Conservation (phyloP, 2,797 vertebrate genomes). For the Cheracebus regulus region DNA sequence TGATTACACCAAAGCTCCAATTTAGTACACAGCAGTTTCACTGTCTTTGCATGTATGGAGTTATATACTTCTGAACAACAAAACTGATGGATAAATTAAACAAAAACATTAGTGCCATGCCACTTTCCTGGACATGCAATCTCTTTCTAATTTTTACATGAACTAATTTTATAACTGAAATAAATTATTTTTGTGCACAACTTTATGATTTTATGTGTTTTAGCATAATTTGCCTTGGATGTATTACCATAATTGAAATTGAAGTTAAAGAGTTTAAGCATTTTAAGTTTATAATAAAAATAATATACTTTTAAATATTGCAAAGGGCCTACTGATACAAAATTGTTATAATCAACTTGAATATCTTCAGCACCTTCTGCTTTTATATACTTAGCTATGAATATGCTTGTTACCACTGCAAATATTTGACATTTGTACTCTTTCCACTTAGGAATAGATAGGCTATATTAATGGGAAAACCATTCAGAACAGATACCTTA, state of each 20-base stretch:
- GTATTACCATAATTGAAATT: background rate
- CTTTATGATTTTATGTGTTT: background rate
- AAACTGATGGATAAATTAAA: background rate
- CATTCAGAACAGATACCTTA: background rate
- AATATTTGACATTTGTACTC: background rate
- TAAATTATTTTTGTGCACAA: background rate
- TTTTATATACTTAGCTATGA: constrained; percentile 20
- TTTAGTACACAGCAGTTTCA: background rate
- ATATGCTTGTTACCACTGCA: background rate
- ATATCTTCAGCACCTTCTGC: background rate
- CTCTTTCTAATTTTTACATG: constrained; percentile 4
- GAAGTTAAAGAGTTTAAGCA: background rate
- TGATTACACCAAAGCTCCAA: background rate
- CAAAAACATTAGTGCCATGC: background rate
- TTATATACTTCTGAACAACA: background rate
- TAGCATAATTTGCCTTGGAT: background rate
- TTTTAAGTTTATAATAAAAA: background rate
- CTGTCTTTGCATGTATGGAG: background rate
- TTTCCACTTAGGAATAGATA: background rate
- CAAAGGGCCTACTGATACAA: background rate
- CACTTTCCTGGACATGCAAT: background rate
- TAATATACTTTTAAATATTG: background rate
- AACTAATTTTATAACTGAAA: background rate
- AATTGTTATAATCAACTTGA: background rate
- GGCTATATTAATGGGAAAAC: background rate